Evolutionary conservation across 2,888 invertebrate genomes (phyloP), one percentile per base, ranked within the genome.

Genomic region (Agonum fuliginosum): DNA sequence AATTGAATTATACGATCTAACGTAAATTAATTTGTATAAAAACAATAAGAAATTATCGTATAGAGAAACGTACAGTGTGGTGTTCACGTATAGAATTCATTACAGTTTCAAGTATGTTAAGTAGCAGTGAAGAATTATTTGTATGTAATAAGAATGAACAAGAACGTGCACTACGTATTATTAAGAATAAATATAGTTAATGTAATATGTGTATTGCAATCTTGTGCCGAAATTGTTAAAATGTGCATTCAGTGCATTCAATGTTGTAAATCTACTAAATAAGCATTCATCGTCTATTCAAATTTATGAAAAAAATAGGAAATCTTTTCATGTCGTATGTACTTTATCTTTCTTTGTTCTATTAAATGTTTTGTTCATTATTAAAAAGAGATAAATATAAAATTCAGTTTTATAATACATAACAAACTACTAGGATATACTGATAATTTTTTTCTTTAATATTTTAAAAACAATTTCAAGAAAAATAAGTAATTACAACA

Each of bases 141-240:
- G 22, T 67, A 62, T 30, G 34, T 62, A 34, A 6, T 34, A 62
- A 27, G 62, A 34, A 27, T 62, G 27, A 62, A 62, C 27, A 67
- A 67, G 20, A 41, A 37, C 20, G 22, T 67, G 34, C 20, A 20
- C 37, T 37, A 67, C 65, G 34, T 37, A 67, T 67, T 67, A 67
- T 20, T 41, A 67, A 37, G 65, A 41, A 67, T 67, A n/a, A n/a
- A n/a, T 41, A 67, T 41, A 67, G 20, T 41, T 34, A 20, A 62
- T 62, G 62, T 12, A 62, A 62, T 17, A 17, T 62, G 34, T 62
- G 34, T 67, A 67, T 67, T 67, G 65, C 41, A 67, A 37, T 67
- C 14, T 67, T 67, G 41, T 67, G 65, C 65, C 65, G 8, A 37
- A 41, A 41, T 67, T 67, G 41, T 67, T 51, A 20, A 67, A 67